Evolutionary conservation across 2,113 vertebrate species (phyloP), one percentile per base, ranked within the genome.

Genomic region (Trinectes maculatus): DNA sequence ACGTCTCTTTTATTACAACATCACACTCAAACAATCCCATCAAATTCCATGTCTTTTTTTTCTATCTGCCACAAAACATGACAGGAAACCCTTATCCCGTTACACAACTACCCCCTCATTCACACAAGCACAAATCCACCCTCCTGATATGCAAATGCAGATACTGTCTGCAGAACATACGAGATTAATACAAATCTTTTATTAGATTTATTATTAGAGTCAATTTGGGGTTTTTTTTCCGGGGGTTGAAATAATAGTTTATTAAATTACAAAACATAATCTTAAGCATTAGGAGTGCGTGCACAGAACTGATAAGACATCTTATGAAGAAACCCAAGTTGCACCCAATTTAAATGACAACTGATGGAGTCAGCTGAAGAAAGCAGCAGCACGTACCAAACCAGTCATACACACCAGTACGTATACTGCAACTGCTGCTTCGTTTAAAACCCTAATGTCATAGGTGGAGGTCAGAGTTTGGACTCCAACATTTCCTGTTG

Each of bases 1-100:
- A 31, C 48, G 15, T n/a, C 47, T 28, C 24, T 25, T 5, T 11
- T 22, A 49, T 47, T 55, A 37, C 24, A 37, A 48, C 39, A 5
- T 53, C 48, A 36, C 9, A 3, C 21, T 12, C n/a, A n/a, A n/a
- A n/a, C n/a, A n/a, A n/a, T n/a, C n/a, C n/a, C n/a, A n/a, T n/a
- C n/a, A n/a, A n/a, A n/a, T n/a, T n/a, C n/a, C n/a, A n/a, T n/a
- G n/a, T n/a, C n/a, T n/a, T n/a, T n/a, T n/a, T n/a, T n/a, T 72
- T 70, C 80, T 76, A 87, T 89, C 75, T 71, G 13, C 24, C 42
- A 47, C 24, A 9, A 53, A 79, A 78, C 82, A 82, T 78, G 67
- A 62, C 80, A 86, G 79, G 58, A 81, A 87, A 77, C 84, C 68
- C 64, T 84, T 84, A 78, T 79, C 76, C 67, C 8, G 24, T 80